Percentiles rank a stretch among this genome's conserved stretches.
Conservation (phyloP, 2,113 vertebrate genomes). For the Psephotus haematonotus region DNA sequence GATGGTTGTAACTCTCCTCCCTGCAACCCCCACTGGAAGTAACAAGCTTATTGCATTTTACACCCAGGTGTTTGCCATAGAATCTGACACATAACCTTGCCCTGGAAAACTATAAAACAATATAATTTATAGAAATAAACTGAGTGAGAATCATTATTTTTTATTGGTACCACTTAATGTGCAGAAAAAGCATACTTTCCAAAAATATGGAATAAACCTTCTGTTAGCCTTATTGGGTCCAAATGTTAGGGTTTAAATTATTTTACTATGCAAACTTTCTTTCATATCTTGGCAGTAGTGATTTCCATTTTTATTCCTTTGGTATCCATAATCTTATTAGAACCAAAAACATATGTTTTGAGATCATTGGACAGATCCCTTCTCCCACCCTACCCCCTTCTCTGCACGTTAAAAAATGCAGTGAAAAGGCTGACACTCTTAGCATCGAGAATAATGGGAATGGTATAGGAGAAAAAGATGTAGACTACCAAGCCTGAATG, state of each 20-base stretch:
- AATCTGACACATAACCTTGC: constrained; percentile 80
- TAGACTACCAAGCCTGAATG: constrained; percentile 49
- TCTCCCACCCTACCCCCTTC: constrained; percentile 73
- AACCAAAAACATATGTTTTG: constrained; percentile 87
- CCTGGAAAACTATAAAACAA: constrained; percentile 83
- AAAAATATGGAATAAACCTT: constrained; percentile 84
- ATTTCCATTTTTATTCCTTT: constrained; percentile 90
- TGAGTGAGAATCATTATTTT: constrained; percentile 88
- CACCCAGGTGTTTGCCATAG: constrained; percentile 82
- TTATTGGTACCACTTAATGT: constrained; percentile 87
- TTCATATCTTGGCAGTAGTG: constrained; percentile 87
- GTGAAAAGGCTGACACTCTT: constrained; percentile 60
- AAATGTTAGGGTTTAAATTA: constrained; percentile 87
- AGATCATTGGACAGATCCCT: constrained; percentile 80
- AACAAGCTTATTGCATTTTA: constrained; percentile 75
- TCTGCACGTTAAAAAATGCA: constrained; percentile 66
- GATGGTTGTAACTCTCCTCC: not conserved
- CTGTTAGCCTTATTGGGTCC: constrained; percentile 84
- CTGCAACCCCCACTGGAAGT: constrained; percentile 63
- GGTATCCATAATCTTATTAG: constrained; percentile 86
- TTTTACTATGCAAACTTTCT: constrained; percentile 86
- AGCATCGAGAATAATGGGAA: constrained; percentile 67
- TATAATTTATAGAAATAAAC: constrained; percentile 86
- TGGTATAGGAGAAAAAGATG: constrained; percentile 62
- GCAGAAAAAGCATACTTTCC: constrained; percentile 83